phyloP scores from a whole-genome alignment of 2,888 invertebrate genomes.

The Yponomeuta plumbellus region DNA sequence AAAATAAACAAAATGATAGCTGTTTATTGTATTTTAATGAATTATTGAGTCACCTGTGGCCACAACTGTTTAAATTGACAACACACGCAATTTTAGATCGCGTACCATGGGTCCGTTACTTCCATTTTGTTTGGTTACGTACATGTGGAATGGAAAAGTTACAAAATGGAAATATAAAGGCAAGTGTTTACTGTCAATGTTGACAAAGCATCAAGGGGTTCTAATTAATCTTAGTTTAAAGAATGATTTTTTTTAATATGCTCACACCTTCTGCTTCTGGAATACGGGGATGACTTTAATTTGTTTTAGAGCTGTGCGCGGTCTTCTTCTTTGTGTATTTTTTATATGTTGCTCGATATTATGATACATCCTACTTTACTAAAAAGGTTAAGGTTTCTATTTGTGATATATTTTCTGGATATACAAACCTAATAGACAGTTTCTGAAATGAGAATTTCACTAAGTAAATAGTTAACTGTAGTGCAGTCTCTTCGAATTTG shows the following conservation, averaged over 20 bases:
- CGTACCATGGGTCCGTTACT: neutral
- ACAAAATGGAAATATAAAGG: neutral
- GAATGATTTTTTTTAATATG: neutral
- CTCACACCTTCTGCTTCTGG: too few species aligned
- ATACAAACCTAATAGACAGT: too few species aligned
- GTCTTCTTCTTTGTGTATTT: too few species aligned
- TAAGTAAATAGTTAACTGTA: too few species aligned
- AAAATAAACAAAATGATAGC: neutral
- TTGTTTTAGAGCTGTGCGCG: too few species aligned
- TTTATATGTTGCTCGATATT: too few species aligned
- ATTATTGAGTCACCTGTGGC: neutral
- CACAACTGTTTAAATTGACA: neutral
- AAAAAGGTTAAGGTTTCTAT: too few species aligned
- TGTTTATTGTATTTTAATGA: neutral
- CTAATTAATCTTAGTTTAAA: neutral
- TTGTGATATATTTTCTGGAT: too few species aligned
- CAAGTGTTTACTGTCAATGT: neutral
- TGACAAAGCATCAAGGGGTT: neutral
- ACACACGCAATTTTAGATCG: neutral
- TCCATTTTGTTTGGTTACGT: constrained; percentile 4
- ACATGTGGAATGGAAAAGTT: neutral
- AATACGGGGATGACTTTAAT: too few species aligned
- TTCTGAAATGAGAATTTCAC: too few species aligned
- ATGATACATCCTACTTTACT: too few species aligned
- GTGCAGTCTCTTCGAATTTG: too few species aligned